Evolutionary conservation across 1,140 invertebrate genomes (phyloP), one percentile per base, ranked within the genome.

Genomic region (Anadara kagoshimensis): DNA sequence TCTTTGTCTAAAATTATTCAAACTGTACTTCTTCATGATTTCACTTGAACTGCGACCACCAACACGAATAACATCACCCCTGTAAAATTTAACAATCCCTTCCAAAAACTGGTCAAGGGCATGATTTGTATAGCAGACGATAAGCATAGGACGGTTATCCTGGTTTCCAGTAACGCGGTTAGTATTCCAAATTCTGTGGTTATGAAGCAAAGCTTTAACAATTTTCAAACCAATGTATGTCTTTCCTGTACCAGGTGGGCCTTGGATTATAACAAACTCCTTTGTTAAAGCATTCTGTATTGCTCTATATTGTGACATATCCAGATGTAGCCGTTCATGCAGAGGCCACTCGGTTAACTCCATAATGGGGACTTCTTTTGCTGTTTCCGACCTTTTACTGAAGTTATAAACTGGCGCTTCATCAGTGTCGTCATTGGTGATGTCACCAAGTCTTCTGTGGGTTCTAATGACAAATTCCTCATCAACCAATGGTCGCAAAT

Each of bases 91-190:
- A 1, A 76, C 29, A 18, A 89, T 84, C 24, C 93, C 94, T 86
- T 95, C 92, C n/a, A 97, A 86, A 89, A 97, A 96, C 84, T 97
- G 95, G 90, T 97, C 95, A 3, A 97, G 85, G 0, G 95, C 95
- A 87, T 96, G 94, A 84, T 97, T 97, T 0, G 95, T 96, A 77
- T 93, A 95, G 82, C 94, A 95, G 24, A 97, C 92, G 14, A 97
- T 90, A 2, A 97, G 86, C 66, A 97, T 93, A 5, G 94, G 93
- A 8, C 70, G 69, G 12, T 74, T 22, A 5, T 71, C 47, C 26
- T 26, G 45, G 3, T 69, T 41, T 24, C 66, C 65, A 18, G 53
- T 66, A 10, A 65, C 20, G 0, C 29, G 29, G 26, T 73, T 26
- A 2, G 22, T 56, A 24, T 72, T 79, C 86, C 87, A 89, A 7